phyloP scores from a whole-genome alignment of 2,113 vertebrate genomes.

The Mustela nigripes region DNA sequence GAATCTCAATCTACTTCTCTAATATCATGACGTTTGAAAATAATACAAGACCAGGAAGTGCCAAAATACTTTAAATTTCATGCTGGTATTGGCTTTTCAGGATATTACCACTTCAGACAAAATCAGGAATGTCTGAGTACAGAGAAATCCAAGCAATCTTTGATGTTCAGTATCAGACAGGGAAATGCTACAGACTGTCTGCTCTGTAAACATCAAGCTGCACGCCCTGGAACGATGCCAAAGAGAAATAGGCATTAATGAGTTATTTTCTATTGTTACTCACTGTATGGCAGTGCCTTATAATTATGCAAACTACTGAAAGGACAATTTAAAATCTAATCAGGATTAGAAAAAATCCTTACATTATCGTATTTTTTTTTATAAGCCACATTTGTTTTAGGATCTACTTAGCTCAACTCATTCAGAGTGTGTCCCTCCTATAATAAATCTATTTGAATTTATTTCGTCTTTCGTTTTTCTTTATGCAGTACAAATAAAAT shows the following conservation, averaged over 20 bases:
- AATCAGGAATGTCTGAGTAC: constrained; percentile 72
- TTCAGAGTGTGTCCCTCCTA: constrained; percentile 57
- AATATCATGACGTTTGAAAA: constrained; percentile 45
- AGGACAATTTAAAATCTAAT: constrained; percentile 78
- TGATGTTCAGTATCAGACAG: constrained; percentile 71
- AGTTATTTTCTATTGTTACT: constrained; percentile 76
- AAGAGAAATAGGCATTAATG: constrained; percentile 84
- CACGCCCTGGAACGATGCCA: constrained; percentile 81
- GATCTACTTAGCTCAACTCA: constrained; percentile 78
- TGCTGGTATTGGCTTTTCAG: constrained; percentile 71
- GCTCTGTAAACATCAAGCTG: constrained; percentile 70
- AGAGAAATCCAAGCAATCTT: constrained; percentile 66
- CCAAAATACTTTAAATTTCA: constrained; percentile 70
- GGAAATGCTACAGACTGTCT: constrained; percentile 75
- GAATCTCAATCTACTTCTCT: constrained; percentile 40
- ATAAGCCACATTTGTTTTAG: constrained; percentile 78
- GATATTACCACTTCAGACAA: constrained; percentile 78
- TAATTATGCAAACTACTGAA: constrained; percentile 72
- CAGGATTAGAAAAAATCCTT: constrained; percentile 71
- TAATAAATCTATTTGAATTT: constrained; percentile 74
- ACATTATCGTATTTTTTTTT: neutral
- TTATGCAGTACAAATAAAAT: constrained; percentile 38
- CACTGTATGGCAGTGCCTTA: constrained; percentile 57
- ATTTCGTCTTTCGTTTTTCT: constrained; percentile 70
- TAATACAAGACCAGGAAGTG: constrained; percentile 67